Base-by-base conservation (phyloP, 2,888 invertebrate genomes). In the Cryptophagus acutangulus region DNA sequence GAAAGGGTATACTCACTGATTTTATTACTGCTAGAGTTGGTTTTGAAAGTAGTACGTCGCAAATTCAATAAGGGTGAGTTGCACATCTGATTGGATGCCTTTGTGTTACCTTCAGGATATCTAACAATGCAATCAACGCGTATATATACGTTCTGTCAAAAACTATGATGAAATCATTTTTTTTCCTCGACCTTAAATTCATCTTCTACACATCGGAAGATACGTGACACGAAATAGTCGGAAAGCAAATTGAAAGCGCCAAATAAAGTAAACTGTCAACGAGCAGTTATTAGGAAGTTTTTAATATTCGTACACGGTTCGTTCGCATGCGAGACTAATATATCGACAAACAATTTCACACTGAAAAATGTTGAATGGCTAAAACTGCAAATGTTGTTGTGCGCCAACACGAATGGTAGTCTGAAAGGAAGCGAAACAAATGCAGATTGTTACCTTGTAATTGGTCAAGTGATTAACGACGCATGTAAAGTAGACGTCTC, bases 401-500 rank as follows among this genome's bases (percentile, higher is more conserved):
- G n/a, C n/a, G n/a, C n/a, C n/a, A n/a, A n/a, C n/a, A n/a, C n/a
- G n/a, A n/a, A n/a, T n/a, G n/a, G n/a, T n/a, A n/a, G n/a, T n/a
- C n/a, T n/a, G n/a, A n/a, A n/a, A n/a, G n/a, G n/a, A n/a, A n/a
- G n/a, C n/a, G n/a, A n/a, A n/a, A 26, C 3, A 26, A 4, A 26
- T 26, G 26, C 20, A 26, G 9, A 26, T 26, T 26, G 12, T 26
- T 75, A 91, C 92, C 81, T 87, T 84, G 71, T 88, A 90, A 62
- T 81, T 76, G 52, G 86, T 87, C 55, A 92, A 80, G 71, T 91
- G 86, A 72, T 90, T 89, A 63, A 92, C 91, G 57, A 89, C 84
- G 66, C 92, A 92, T 36, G 90, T 90, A 71, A 92, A 90, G 65
- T 81, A 83, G 41, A 90, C 83, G 67, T 92, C 90, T 38, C 91